Base-by-base conservation (phyloP, 2,113 vertebrate species). In the Grammomys dolichurus region DNA sequence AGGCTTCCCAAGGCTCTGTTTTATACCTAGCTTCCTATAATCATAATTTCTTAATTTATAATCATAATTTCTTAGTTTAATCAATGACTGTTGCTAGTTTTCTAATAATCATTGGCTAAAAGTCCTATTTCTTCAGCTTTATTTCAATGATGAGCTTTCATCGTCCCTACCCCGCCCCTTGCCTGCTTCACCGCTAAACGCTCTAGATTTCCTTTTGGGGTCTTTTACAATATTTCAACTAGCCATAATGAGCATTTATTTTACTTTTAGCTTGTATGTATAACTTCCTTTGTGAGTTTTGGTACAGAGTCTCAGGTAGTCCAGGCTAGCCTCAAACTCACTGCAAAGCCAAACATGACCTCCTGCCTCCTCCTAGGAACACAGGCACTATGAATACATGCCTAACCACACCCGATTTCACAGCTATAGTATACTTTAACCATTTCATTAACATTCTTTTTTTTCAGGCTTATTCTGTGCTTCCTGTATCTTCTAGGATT, bases 391-490 rank as follows among this genome's bases (percentile, higher is more conserved):
- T 13, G 31, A 48, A 24, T 51, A 26, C 1, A 7, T 51, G 31
- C 5, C 20, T 11, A 67, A 6, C 43, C 43, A 51, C 9, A 8
- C 46, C 43, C 22, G 20, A 70, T 22, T 70, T 51, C 70, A 87
- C 46, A n/a, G 14, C 65, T 54, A 54, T 77, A 9, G 7, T 81
- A 86, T 87, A 95, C 72, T 46, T 89, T 96, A 88, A 86, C 58
- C 12, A 3, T 95, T 75, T 88, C 67, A 73, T 96, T 95, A 95
- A 93, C 76, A 69, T 69, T 96, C 94, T 91, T 85, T 96, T 77
- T 63, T 26, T 84, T 88, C 92, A 91, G 76, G 63, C 46, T 81
- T 80, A 51, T 24, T 89, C 60, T 91, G 51, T 76, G 70, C 90
- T 87, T 94, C 94, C 94, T 82, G 33, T 31, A 80, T 86, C 90